Conservation (phyloP, 1,140 invertebrate genomes). For the Ceratosolen solmsi region DNA sequence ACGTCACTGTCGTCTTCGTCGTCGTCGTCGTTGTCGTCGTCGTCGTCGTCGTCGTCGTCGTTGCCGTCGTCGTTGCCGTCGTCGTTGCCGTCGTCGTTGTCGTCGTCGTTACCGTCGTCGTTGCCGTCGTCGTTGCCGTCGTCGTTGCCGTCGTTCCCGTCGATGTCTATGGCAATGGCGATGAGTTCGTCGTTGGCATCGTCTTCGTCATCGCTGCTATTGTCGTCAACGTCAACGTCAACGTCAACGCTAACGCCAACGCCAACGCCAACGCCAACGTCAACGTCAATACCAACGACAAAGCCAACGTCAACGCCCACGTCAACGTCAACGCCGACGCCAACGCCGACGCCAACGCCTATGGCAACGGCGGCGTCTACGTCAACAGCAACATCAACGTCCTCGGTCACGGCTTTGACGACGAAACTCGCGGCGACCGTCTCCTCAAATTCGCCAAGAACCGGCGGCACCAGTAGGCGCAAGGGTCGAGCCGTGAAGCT, state of each 20-base stretch:
- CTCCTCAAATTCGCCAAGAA: neutral
- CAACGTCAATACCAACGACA: neutral
- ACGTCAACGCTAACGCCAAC: neutral
- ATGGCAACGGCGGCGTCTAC: conserved; percentile 12
- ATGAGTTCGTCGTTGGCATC: too few species aligned
- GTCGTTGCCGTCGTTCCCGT: too few species aligned
- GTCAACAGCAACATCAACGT: neutral
- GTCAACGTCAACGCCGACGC: neutral
- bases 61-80: too few species aligned
- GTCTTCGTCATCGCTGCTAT: too few species aligned
- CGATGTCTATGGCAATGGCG: too few species aligned
- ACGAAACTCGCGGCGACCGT: neutral
- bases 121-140: too few species aligned
- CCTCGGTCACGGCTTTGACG: conserved; percentile 20
- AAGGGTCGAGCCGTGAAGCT: conserved; percentile 87
- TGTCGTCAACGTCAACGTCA: too few species aligned
- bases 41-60: too few species aligned
- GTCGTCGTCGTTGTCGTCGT: too few species aligned
- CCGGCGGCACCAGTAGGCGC: conserved; percentile 77
- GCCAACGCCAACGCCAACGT: neutral
- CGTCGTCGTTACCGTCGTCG: too few species aligned
- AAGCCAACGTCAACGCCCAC: neutral
- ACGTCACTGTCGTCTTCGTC: neutral
- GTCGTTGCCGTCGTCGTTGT: too few species aligned
- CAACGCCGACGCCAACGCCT: neutral